Evolutionary conservation across 1,140 invertebrate genomes (phyloP), one percentile per base, ranked within the genome.

Genomic region (Helicorthomorpha holstii): DNA sequence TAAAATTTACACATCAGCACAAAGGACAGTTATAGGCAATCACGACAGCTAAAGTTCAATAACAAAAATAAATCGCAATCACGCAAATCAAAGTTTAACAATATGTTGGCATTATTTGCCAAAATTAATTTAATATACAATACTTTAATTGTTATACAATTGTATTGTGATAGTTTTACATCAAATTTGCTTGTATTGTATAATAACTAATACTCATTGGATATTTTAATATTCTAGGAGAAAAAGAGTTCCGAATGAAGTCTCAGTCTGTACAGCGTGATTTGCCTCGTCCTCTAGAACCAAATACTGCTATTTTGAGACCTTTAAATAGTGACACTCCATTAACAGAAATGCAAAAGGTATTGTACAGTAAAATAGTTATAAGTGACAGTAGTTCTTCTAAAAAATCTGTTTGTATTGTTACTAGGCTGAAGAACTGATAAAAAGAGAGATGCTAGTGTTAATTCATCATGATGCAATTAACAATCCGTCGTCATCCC

Each of bases 361-460:
- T 80, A 58, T 27, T 49, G 49, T 29, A 19, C 19, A 10, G 19
- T 46, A 19, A 46, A 46, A 7, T 21, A 46, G 7, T 34, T 7
- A 34, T 34, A 34, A 34, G 16, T 34, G 29, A 7, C 16, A 10
- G 7, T 7, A 19, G 19, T 46, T 7, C 19, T 46, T 46, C 19
- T 41, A 41, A 12, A 41, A 12, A 41, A 46, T 12, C 19, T 46
- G 25, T 10, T 22, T 46, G 44, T 7, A 25, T 7, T 50, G 50
- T 51, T 55, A 63, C 53, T 56, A 88, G 75, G 91, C 94, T 22
- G 93, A 98, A 71, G 92, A 98, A 70, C 64, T 98, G 25, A 93
- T 99, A 47, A 98, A 98, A 70, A 75, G 80, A 54, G 95, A 98
- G 72, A 98, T 98, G 90, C 74, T 95, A 25, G 82, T 81, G 3